phyloP scores from a whole-genome alignment of 2,888 invertebrate genomes.

The Cephalotes varians region DNA sequence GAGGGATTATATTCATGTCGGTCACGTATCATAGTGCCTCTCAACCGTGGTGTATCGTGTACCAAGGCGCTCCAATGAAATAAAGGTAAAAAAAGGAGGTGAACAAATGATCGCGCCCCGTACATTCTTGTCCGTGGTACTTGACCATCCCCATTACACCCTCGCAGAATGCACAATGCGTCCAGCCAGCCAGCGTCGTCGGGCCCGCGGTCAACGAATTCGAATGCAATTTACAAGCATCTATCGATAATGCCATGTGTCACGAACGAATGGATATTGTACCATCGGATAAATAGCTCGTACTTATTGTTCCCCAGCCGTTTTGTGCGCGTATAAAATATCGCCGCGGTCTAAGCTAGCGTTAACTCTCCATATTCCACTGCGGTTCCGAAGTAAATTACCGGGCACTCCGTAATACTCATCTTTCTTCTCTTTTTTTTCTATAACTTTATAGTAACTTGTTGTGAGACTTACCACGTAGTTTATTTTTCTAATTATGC shows the following conservation, averaged over 20 bases:
- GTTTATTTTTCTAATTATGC: not conserved
- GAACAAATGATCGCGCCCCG: slow-evolving; percentile 33
- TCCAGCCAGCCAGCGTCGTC: not conserved
- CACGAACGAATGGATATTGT: slow-evolving; percentile 47
- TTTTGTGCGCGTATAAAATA: slow-evolving; percentile 39
- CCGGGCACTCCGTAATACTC: not conserved
- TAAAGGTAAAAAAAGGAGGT: slow-evolving; percentile 30
- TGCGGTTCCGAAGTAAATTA: slow-evolving; percentile 11
- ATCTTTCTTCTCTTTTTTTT: not conserved
- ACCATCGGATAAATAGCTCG: slow-evolving; percentile 41
- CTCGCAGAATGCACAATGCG: slow-evolving; percentile 44
- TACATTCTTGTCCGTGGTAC: slow-evolving; percentile 31
- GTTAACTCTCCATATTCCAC: slow-evolving; percentile 23
- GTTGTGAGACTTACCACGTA: not conserved
- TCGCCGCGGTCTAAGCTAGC: not conserved
- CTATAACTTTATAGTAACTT: not conserved
- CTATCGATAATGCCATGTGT: slow-evolving; percentile 52
- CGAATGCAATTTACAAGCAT: slow-evolving; percentile 51
- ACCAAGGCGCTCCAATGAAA: slow-evolving; percentile 66
- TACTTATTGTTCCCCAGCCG: slow-evolving; percentile 43
- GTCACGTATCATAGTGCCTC: slow-evolving; percentile 76
- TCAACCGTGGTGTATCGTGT: slow-evolving; percentile 66
- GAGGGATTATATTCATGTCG: slow-evolving; percentile 72
- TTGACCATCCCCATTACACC: not conserved
- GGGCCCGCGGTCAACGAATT: slow-evolving; percentile 41